phyloP scores from a whole-genome alignment of 2,113 vertebrate genomes.

The Trinectes maculatus region DNA sequence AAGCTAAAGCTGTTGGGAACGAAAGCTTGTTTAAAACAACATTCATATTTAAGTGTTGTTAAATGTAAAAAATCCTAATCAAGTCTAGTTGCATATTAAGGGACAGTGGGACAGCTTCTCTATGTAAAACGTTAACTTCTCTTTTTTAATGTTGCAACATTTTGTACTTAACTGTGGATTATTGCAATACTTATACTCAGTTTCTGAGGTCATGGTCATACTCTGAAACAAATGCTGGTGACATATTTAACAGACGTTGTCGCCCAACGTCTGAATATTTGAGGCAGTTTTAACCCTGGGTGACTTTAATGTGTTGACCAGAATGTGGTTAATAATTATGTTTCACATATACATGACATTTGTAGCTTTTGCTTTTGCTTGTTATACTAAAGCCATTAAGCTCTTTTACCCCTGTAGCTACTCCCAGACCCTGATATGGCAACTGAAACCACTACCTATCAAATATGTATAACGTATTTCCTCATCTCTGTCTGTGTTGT shows the following conservation, averaged over 20 bases:
- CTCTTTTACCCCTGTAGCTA: no score
- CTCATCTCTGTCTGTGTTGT: conserved; percentile 5
- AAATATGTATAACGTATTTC: not conserved
- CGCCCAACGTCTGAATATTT: not conserved
- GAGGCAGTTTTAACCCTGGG: not conserved
- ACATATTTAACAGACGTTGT: not conserved
- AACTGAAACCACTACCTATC: no score
- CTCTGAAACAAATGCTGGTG: not conserved
- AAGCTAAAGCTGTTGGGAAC: not conserved
- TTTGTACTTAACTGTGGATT: no score
- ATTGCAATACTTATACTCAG: no score
- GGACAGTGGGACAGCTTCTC: not conserved
- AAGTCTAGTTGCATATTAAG: not conserved
- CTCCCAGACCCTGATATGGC: no score
- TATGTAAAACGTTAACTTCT: not conserved
- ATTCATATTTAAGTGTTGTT: no score
- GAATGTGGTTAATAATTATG: no score
- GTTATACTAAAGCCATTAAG: no score
- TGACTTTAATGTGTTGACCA: not conserved
- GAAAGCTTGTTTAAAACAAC: not conserved
- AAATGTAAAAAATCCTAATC: conserved; percentile 2
- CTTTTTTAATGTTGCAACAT: not conserved
- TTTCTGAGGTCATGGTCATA: not conserved
- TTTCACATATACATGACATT: no score
- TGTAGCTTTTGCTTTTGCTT: no score